A percentile compares a stretch with the other conserved stretches of the same genome.
Conservation (phyloP, 2,113 vertebrate species). For the Patagioenas fasciata region DNA sequence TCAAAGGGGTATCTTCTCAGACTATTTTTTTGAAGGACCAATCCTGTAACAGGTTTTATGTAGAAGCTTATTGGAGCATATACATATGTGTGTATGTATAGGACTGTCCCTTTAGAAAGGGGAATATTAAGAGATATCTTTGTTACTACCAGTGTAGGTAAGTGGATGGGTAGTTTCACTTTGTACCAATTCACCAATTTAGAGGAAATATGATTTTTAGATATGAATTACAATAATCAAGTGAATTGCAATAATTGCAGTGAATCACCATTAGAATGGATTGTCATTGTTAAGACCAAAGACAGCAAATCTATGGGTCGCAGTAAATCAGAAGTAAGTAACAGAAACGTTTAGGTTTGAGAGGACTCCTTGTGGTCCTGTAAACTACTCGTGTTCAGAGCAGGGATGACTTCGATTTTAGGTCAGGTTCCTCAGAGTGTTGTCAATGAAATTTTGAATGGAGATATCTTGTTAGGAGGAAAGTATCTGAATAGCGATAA, state of each 20-base stretch:
- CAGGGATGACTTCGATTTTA: not conserved
- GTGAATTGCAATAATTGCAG: not conserved
- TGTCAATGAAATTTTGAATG: not conserved
- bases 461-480: not conserved
- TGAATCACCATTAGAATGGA: not conserved
- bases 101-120: not conserved
- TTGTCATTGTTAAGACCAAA: not conserved
- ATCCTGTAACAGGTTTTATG: not conserved
- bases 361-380: not conserved
- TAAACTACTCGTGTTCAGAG: not conserved
- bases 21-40: not conserved
- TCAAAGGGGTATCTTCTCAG: not conserved
- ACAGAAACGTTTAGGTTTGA: not conserved
- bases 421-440: not conserved
- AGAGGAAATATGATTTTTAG: not conserved
- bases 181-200: not conserved
- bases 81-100: not conserved
- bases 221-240: not conserved
- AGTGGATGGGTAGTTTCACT: not conserved
- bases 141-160: not conserved
- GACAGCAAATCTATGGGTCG: not conserved
- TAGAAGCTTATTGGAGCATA: not conserved
- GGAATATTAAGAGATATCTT: not conserved
- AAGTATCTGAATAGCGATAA: not conserved
- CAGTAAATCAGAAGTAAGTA: not conserved